Evolutionary conservation across 2,888 invertebrate species (phyloP).

Genomic region (Drosophila subquinaria): DNA sequence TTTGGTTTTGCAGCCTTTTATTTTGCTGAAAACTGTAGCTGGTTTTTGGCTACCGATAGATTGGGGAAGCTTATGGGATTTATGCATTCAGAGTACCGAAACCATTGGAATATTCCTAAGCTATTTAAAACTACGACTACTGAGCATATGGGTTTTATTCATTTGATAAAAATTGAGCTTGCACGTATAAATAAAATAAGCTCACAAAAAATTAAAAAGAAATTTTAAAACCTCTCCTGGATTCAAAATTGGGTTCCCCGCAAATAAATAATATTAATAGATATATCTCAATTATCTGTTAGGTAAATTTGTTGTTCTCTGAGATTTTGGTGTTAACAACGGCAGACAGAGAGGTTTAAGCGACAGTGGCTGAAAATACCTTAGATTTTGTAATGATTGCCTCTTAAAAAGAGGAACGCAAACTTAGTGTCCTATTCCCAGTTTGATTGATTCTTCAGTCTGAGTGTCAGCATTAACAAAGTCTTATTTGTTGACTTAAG

Average conservation of each 20-base stretch:
- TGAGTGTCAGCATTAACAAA: conserved; percentile 18
- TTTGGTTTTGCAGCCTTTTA: conserved; percentile 19
- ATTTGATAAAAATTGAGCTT: too few species aligned
- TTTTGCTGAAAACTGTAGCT: conserved; percentile 7
- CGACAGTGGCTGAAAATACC: too few species aligned
- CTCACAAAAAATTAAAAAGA: too few species aligned
- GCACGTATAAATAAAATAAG: too few species aligned
- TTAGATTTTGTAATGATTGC: background rate
- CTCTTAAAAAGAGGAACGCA: background rate
- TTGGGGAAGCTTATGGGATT: background rate
- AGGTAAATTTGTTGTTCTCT: too few species aligned
- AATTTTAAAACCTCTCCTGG: too few species aligned
- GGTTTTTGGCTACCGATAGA: background rate
- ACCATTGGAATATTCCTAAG: background rate
- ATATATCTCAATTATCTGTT: too few species aligned
- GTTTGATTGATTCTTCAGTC: conserved; percentile 39
- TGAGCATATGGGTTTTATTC: background rate
- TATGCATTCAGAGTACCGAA: background rate
- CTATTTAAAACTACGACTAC: conserved; percentile 19
- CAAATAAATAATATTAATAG: too few species aligned
- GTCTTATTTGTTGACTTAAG: conserved; percentile 48
- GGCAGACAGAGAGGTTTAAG: too few species aligned
- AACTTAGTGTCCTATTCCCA: background rate
- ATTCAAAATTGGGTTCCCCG: too few species aligned
- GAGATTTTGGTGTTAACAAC: too few species aligned